Evolutionary conservation across 2,113 vertebrate genomes (phyloP), one percentile per base, ranked within the genome.

Genomic region (Actenoides lindsayi): DNA sequence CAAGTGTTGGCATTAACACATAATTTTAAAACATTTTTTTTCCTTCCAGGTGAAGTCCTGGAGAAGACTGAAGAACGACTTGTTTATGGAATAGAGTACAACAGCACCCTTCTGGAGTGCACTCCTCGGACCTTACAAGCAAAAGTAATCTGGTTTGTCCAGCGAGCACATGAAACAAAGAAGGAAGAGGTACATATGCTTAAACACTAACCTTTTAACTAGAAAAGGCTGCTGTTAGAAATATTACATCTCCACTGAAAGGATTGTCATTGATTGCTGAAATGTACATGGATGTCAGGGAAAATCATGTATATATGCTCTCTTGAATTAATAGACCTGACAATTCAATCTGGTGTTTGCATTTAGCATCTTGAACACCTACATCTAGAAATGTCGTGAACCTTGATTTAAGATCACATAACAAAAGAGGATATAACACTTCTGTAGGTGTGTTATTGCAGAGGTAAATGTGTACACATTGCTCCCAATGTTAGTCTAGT

Each of bases 81-180:
- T 71, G 98, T 98, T 42, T 99, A 99, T 51, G 98, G 99, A 18
- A 98, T 99, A 82, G 99, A 99, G 91, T 98, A 97, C 78, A 99
- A 99, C 97, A 99, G 99, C 94, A 99, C 99, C 30, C 98, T 99
- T 76, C 95, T 99, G 62, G 99, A 99, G 93, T 99, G 99, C 67
- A 98, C 98, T 25, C 99, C 99, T 14, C 97, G 99, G 83, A 99
- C 99, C 25, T 97, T 99, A 63, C 99, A 99, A 94, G 99, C 99
- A 46, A 99, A 99, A 94, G 99, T 99, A 13, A 98, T 99, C 82
- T 99, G 99, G 99, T 98, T 99, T 95, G 93, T 98, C 15, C 98
- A 99, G 93, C 96, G 98, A 97, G 98, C 97, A 13, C 97, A 89
- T 23, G 98, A 99, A 31, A 92, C 90, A 64, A 98, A 97, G 46